Evolutionary conservation across 2,888 invertebrate species (phyloP).

Genomic region (Torymus aiolomorphi): DNA sequence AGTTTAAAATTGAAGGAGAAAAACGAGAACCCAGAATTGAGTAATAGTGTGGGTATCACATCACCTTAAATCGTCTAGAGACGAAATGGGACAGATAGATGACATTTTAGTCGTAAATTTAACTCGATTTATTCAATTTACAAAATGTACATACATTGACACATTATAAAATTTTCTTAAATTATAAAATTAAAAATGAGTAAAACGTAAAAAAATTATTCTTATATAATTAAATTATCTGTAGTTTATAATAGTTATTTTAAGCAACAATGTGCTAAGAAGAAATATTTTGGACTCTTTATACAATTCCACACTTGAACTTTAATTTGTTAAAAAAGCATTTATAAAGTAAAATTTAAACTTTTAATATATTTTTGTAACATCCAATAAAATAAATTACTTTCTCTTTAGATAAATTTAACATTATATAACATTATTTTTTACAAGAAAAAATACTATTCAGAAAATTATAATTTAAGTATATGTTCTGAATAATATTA

Average conservation of each 20-base stretch:
- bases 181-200: constrained; percentile 48
- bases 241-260: constrained; percentile 35
- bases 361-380: constrained; percentile 30
- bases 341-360: constrained; percentile 8
- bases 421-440: neutral
- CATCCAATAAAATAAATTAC: neutral
- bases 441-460: too few relatives aligned
- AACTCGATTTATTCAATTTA: constrained; percentile 55
- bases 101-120: constrained; percentile 25
- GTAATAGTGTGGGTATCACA: too few relatives aligned
- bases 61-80: too few relatives aligned
- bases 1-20: too few relatives aligned
- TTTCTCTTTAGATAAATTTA: neutral
- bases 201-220: constrained; percentile 38
- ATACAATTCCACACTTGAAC: constrained; percentile 35
- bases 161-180: constrained; percentile 49
- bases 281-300: constrained; percentile 48
- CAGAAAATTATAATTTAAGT: too few relatives aligned
- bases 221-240: constrained; percentile 35
- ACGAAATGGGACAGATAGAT: too few relatives aligned
- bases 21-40: too few relatives aligned
- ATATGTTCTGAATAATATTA: too few relatives aligned
- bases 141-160: constrained; percentile 56
- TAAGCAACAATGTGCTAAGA: constrained; percentile 24
- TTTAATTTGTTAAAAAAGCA: constrained; percentile 52